These are phyloP conservation scores for Lycaena phlaeas DNA, from an alignment of 2,888 invertebrate genomes.

Conservation along the genomic window DNA sequence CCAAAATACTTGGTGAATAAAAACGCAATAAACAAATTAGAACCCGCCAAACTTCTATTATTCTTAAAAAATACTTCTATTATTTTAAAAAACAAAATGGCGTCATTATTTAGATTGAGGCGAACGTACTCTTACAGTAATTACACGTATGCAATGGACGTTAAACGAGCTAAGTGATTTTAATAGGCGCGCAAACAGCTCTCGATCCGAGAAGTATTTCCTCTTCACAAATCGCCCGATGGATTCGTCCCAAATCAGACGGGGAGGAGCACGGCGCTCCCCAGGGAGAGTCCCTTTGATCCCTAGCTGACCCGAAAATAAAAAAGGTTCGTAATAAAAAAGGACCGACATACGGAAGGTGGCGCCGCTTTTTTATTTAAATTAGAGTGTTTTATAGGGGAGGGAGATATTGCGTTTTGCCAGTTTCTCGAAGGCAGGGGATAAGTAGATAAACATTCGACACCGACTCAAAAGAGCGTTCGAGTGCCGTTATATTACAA, in stretches of 20 bases:
- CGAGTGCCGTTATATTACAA: background rate
- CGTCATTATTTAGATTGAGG: too few relatives aligned
- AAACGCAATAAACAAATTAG: too few relatives aligned
- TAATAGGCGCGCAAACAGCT: slow-evolving; percentile 63
- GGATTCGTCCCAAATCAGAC: slow-evolving; percentile 66
- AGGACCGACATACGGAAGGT: slow-evolving; percentile 73
- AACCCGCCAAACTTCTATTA: too few relatives aligned
- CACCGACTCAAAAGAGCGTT: slow-evolving; percentile 11
- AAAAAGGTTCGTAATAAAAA: slow-evolving; percentile 73
- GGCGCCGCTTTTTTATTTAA: slow-evolving; percentile 74
- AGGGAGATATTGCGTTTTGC: slow-evolving; percentile 70
- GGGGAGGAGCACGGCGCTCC: slow-evolving; percentile 40
- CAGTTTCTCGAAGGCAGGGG: slow-evolving; percentile 56
- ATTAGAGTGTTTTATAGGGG: slow-evolving; percentile 73
- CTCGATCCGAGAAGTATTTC: slow-evolving; percentile 64
- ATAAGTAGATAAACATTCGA: slow-evolving; percentile 14
- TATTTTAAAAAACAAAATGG: too few relatives aligned
- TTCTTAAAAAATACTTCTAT: too few relatives aligned
- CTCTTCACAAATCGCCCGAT: slow-evolving; percentile 68
- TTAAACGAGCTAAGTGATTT: slow-evolving; percentile 56
- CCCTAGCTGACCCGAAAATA: slow-evolving; percentile 72
- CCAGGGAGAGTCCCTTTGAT: slow-evolving; percentile 69
- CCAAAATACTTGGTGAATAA: too few relatives aligned
- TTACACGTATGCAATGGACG: too few relatives aligned
- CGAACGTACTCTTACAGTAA: too few relatives aligned